Evolutionary conservation across 35 echinoderm and acorn worm species (phyloP), one percentile per base, ranked within the genome.

Genomic region (Hemicentrotus pulcherrimus): DNA sequence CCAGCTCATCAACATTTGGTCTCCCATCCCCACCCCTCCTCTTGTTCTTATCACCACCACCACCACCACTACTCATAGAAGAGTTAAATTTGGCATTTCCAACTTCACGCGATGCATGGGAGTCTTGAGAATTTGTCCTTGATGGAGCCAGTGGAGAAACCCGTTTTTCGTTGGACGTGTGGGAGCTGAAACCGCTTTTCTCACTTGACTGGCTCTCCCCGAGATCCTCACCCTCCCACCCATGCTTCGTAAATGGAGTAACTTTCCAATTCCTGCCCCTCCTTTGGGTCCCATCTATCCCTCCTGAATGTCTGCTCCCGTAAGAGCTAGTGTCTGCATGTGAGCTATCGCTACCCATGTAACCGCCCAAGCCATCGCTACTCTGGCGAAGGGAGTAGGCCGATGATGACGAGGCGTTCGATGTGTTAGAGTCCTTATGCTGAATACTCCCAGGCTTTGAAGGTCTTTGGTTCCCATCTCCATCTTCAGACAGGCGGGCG

Each of bases 1-100:
- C 91, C n/a, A 96, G 78, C 15, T 97, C 30, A 10, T 95, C 86
- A 47, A 89, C 18, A 5, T 50, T 19, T 47, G 60, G 92, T 94
- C 88, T 91, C 19, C 92, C 46, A 55, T 59, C 48, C 91, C 46
- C 46, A 45, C 88, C 9, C 46, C 2, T 90, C 30, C 31, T 35
- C 32, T 28, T 45, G 33, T 33, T 15, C 32, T 45, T 47, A 15
- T 28, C 32, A 32, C 28, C 8, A 28, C 12, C 86, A 32, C 30
- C 30, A 6, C 86, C 86, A 88, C 30, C 11, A 90, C 31, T 41
- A 78, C 22, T 78, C 28, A n/a, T n/a, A n/a, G 22, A 22, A 8
- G 65, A n/a, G 65, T 78, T 22, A 4, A 7, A 28, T 4, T 8
- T 22, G 28, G 65, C 19, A 78, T 18, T 78, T 4, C 65, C 19